Base-by-base conservation (phyloP, 2,888 invertebrate species). In the Nycteola revayana region DNA sequence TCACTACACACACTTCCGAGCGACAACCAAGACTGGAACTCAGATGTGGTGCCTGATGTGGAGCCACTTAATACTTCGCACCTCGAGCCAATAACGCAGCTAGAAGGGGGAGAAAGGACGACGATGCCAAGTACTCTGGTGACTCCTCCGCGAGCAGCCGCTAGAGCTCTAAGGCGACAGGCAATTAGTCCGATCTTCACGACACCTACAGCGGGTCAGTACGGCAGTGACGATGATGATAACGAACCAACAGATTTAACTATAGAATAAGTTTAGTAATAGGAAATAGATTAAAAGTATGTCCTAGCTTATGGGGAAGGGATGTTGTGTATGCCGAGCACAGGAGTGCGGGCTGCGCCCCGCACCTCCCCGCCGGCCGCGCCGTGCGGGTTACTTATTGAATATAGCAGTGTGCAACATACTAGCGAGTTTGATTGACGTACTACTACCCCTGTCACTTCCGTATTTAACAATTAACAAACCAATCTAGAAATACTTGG, bases 181-280 rank as follows among this genome's bases (percentile, higher is more conserved):
- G 28, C 18, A 20, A 35, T 25, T 0, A 29, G 25, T 9, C 28
- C 34, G 1, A 28, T 25, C 1, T 29, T 35, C 25, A 20, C 34
- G 9, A 35, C 25, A 7, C 34, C 11, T 2, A 25, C 24, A 5
- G 2, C 27, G 6, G 6, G 18, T 18, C 18, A 18, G 6, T 18
- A 5, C 6, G 6, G 6, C 6, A 18, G 3, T 6, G 6, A 18
- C 6, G 18, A 18, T 6, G 18, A 18, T 6, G 18, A 18, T 18
- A n/a, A n/a, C n/a, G n/a, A n/a, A n/a, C 18, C 18, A 5, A 18
- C 18, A 18, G 18, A 18, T 6, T 5, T 18, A 6, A 5, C 18
- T 18, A 18, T 5, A 18, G 6, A 5, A 18, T 18, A 18, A 18
- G 6, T 6, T 6, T 18, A 18, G 6, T 18, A 5, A 18, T 18